phyloP scores from a whole-genome alignment of 1,140 invertebrate genomes.

The Oryzaephilus surinamensis region DNA sequence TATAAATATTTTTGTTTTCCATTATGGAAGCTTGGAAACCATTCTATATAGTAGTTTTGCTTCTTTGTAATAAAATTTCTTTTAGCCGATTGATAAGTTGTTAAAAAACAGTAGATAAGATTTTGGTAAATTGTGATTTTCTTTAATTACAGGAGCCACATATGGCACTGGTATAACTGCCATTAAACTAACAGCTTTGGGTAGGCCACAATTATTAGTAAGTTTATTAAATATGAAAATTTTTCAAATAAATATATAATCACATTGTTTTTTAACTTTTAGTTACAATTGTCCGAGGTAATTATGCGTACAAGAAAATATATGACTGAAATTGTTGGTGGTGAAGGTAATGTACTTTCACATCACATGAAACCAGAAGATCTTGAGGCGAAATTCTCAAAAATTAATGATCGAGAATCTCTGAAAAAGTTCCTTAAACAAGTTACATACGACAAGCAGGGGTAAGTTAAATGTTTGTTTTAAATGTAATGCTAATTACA shows the following conservation, averaged over 20 bases:
- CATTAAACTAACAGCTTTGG: conserved; percentile 94
- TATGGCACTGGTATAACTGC: conserved; percentile 93
- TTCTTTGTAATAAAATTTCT: too few species aligned
- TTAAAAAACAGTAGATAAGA: too few species aligned
- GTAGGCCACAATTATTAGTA: conserved; percentile 91
- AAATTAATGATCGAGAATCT: conserved; percentile 61
- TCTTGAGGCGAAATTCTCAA: conserved; percentile 75
- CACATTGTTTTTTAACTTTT: too few species aligned
- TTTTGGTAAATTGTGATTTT: too few species aligned
- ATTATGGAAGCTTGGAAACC: too few species aligned
- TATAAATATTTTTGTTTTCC: too few species aligned
- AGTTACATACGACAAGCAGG: conserved; percentile 82
- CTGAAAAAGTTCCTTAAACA: conserved; percentile 84
- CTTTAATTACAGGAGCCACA: conserved; percentile 63
- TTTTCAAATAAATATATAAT: too few species aligned
- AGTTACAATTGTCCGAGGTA: conserved; percentile 96
- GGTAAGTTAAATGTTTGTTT: too few species aligned
- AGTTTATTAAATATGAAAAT: conserved; percentile 29
- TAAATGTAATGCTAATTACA: too few species aligned
- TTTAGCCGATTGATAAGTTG: too few species aligned
- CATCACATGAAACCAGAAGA: conserved; percentile 78
- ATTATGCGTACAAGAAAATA: conserved; percentile 89
- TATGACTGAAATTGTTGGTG: conserved; percentile 79
- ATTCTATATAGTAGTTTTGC: too few species aligned
- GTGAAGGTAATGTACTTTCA: conserved; percentile 68